Percentiles rank a stretch among this genome's conserved stretches.
Evolutionary conservation across 2,797 vertebrate genomes (phyloP).

Genomic region (Falco peregrinus): DNA sequence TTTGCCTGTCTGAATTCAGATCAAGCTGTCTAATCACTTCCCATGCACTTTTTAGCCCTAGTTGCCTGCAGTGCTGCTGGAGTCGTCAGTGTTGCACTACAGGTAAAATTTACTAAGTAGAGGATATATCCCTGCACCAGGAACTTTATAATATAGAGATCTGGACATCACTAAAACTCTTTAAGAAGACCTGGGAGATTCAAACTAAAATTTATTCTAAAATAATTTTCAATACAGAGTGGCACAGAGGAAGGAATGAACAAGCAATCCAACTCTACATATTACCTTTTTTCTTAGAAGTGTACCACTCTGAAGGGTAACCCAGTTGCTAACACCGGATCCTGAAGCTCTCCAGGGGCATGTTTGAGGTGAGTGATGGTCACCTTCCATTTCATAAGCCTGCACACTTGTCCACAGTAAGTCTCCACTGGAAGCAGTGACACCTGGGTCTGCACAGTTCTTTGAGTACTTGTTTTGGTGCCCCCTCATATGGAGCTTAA

Average conservation of each 20-base stretch:
- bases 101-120: neutral
- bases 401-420: neutral
- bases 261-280: neutral
- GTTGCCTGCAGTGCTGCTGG: neutral
- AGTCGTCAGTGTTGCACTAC: neutral
- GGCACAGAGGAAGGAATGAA: neutral
- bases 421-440: neutral
- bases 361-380: neutral
- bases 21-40: neutral
- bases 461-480: neutral
- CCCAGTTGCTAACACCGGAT: neutral
- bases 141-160: neutral
- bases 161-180: neutral
- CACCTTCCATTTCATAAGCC: neutral
- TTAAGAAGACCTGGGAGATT: neutral
- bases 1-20: neutral
- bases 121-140: neutral
- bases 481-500: neutral
- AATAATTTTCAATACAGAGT: neutral
- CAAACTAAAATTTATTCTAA: neutral
- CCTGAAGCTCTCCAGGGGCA: neutral
- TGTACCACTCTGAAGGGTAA: neutral
- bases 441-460: neutral
- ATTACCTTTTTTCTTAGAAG: neutral
- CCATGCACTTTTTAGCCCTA: neutral